Evolutionary conservation across 2,888 invertebrate species (phyloP).

Genomic region (Sinelater perroti): DNA sequence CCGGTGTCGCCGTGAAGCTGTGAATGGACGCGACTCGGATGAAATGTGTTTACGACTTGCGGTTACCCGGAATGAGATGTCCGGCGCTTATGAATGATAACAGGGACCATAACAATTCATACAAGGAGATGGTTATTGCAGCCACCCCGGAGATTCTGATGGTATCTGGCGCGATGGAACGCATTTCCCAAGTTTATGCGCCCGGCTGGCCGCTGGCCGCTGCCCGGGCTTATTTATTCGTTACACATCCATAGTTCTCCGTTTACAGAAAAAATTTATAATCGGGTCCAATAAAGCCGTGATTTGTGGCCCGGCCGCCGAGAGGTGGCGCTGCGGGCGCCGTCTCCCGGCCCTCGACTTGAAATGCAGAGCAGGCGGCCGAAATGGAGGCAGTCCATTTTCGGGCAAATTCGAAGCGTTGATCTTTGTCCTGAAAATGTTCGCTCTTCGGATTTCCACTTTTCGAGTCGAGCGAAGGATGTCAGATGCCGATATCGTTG

Average conservation of each 20-base stretch:
- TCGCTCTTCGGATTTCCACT: constrained; percentile 42
- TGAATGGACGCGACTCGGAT: constrained; percentile 45
- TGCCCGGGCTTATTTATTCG: constrained; percentile 24
- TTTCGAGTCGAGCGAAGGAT: constrained; percentile 41
- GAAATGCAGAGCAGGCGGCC: constrained; percentile 10
- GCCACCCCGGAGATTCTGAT: constrained; percentile 56
- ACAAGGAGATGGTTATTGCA: constrained; percentile 52
- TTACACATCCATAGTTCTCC: constrained; percentile 7
- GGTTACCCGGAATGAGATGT: constrained; percentile 50
- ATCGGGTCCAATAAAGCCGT: constrained; percentile 15
- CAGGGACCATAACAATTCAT: constrained; percentile 47
- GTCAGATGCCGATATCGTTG: constrained; percentile 52
- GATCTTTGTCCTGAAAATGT: constrained; percentile 42
- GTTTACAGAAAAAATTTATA: constrained; percentile 18
- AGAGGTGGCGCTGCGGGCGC: too few species aligned
- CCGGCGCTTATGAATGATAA: constrained; percentile 49
- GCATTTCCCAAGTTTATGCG: constrained; percentile 56
- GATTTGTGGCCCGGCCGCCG: constrained; percentile 22
- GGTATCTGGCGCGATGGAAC: constrained; percentile 54
- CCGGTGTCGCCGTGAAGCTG: constrained; percentile 44
- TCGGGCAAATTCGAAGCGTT: constrained; percentile 37
- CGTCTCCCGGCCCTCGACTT: too few species aligned
- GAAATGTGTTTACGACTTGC: constrained; percentile 49
- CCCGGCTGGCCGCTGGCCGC: constrained; percentile 33
- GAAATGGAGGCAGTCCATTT: constrained; percentile 29